Percentiles rank a stretch among this genome's conserved stretches.
These are phyloP conservation scores for Asbolus verrucosus DNA, from an alignment of 1,140 invertebrate genomes.

Conservation along the genomic window DNA sequence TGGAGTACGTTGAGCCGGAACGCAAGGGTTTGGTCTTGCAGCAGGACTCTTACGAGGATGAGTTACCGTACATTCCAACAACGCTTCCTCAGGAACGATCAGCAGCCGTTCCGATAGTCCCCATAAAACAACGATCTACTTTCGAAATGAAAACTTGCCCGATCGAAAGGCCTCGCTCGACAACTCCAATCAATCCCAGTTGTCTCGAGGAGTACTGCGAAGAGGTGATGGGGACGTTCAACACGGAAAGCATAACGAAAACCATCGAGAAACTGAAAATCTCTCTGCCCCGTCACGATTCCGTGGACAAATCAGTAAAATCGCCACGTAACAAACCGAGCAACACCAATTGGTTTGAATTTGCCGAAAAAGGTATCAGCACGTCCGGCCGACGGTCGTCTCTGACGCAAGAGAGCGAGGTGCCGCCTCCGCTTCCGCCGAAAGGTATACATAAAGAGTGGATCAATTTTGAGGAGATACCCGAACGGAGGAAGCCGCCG, in stretches of 20 bases:
- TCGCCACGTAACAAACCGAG: conserved; percentile 66
- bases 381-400: conserved; percentile 46
- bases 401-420: conserved; percentile 47
- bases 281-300: conserved; percentile 74
- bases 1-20: conserved; percentile 71
- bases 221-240: conserved; percentile 60
- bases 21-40: conserved; percentile 81
- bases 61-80: conserved; percentile 88
- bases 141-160: conserved; percentile 82
- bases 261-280: conserved; percentile 76
- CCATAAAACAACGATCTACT: conserved; percentile 79
- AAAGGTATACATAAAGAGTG: conserved; percentile 70
- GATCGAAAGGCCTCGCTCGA: conserved; percentile 87
- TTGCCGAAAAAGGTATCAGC: conserved; percentile 72
- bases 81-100: conserved; percentile 86
- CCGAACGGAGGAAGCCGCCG: conserved; percentile 80
- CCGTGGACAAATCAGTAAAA: conserved; percentile 59
- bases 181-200: conserved; percentile 82
- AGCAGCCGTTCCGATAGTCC: conserved; percentile 82
- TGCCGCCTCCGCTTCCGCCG: conserved; percentile 67
- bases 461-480: conserved; percentile 89
- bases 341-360: conserved; percentile 73
- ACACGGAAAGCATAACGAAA: conserved; percentile 59
- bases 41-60: conserved; percentile 88
- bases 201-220: conserved; percentile 80